phyloP scores from a whole-genome alignment of 2,888 invertebrate species.

The Sinodicranocentrus sp. region DNA sequence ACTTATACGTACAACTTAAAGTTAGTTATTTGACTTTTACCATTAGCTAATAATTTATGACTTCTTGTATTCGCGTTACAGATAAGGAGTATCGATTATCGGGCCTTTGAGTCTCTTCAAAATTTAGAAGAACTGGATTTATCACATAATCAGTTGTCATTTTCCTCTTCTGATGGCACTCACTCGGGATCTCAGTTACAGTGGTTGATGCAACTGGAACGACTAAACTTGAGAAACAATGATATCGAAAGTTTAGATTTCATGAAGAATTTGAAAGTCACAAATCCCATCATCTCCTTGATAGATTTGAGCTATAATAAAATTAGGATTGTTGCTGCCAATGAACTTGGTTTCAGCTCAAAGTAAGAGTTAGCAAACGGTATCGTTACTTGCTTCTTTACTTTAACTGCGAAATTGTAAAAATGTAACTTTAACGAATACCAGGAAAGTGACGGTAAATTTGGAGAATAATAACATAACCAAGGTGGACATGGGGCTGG shows the following conservation, averaged over 20 bases:
- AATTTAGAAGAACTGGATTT: conserved; percentile 84
- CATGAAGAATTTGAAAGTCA: conserved; percentile 78
- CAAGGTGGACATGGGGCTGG: conserved; percentile 61
- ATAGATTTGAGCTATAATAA: conserved; percentile 80
- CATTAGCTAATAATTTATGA: too few species aligned
- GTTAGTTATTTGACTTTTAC: too few species aligned
- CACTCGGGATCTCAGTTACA: conserved; percentile 61
- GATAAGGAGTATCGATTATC: conserved; percentile 63
- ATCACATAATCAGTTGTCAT: conserved; percentile 83
- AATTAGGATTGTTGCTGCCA: conserved; percentile 53
- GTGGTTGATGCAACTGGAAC: conserved; percentile 80
- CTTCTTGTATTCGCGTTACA: too few species aligned
- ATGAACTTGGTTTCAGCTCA: conserved; percentile 67
- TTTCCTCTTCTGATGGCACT: conserved; percentile 59
- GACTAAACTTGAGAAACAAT: conserved; percentile 84
- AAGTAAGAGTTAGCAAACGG: too few species aligned
- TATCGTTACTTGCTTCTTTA: too few species aligned
- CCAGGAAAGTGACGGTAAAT: conserved; percentile 80
- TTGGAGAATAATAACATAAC: conserved; percentile 83
- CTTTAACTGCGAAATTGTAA: neutral
- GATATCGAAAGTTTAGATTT: conserved; percentile 80
- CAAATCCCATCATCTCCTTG: too few species aligned
- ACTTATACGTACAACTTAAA: too few species aligned
- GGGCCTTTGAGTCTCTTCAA: conserved; percentile 76
- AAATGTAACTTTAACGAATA: too few species aligned